phyloP scores from a whole-genome alignment of 1,140 invertebrate genomes.

The Calliopsis andreniformis region DNA sequence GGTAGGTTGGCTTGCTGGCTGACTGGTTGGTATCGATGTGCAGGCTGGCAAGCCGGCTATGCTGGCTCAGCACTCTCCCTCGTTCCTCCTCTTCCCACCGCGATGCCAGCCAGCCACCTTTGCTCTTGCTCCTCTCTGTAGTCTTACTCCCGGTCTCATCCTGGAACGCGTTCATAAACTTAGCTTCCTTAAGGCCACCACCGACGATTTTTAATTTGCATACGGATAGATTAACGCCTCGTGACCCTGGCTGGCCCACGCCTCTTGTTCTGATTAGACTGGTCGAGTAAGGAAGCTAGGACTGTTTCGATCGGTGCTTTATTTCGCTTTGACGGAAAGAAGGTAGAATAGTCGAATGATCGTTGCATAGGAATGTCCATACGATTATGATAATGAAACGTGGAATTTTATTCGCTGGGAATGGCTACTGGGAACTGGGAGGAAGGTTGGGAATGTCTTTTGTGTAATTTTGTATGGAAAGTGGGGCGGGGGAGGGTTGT shows the following conservation, averaged over 20 bases:
- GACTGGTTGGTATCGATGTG: constrained; percentile 81
- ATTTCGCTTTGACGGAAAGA: background rate
- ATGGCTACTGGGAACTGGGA: too few relatives aligned
- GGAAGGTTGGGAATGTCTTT: too few relatives aligned
- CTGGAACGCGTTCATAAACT: constrained; percentile 69
- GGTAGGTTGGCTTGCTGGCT: constrained; percentile 77
- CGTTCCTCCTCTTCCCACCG: constrained; percentile 69
- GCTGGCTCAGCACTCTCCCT: constrained; percentile 81
- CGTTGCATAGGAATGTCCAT: background rate
- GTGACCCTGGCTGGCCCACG: background rate
- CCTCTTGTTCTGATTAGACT: background rate
- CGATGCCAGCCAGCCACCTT: constrained; percentile 63
- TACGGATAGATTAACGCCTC: constrained; percentile 22
- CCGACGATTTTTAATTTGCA: constrained; percentile 55
- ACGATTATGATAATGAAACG: background rate
- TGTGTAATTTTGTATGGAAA: too few relatives aligned
- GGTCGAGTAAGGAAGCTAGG: background rate
- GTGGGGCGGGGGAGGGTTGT: too few relatives aligned
- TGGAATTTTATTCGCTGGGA: too few relatives aligned
- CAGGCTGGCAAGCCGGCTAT: constrained; percentile 78
- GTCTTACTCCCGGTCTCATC: constrained; percentile 57
- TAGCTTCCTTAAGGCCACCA: constrained; percentile 52
- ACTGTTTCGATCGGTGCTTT: background rate
- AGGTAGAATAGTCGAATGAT: background rate
- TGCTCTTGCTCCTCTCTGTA: constrained; percentile 56